These are phyloP conservation scores for Pandemis corylana DNA, from an alignment of 2,888 invertebrate genomes.

Conservation along the genomic window DNA sequence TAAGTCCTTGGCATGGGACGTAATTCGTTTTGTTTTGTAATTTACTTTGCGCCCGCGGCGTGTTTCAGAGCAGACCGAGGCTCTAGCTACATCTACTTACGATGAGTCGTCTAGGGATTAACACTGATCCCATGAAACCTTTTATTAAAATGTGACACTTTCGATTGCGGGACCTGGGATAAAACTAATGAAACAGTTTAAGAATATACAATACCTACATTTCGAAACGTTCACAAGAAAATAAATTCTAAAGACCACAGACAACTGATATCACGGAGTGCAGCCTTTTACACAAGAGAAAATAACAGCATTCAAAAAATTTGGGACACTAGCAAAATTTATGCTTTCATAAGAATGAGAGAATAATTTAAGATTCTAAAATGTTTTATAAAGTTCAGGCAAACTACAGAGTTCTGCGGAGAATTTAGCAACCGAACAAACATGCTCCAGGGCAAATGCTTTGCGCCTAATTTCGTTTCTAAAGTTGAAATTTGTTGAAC, in stretches of 20 bases:
- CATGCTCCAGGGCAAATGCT: conserved; percentile 15
- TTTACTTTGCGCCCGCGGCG: conserved; percentile 10
- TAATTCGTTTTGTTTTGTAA: conserved; percentile 39
- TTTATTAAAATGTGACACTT: background rate
- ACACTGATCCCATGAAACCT: background rate
- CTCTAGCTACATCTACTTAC: background rate
- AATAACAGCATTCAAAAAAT: background rate
- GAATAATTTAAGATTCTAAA: background rate
- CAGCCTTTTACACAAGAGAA: background rate
- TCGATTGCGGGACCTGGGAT: background rate
- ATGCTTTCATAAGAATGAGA: background rate
- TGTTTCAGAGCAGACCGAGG: background rate
- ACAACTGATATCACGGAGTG: no score
- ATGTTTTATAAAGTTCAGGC: conserved; percentile 9
- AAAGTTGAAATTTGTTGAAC: conserved; percentile 20
- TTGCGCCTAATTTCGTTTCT: conserved; percentile 13
- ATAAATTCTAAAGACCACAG: no score
- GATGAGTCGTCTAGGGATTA: conserved; percentile 7
- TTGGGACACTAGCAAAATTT: background rate
- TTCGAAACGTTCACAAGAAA: no score
- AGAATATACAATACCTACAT: no score
- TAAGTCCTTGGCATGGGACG: conserved; percentile 5
- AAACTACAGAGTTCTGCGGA: conserved; percentile 12
- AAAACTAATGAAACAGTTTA: no score
- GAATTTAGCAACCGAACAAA: conserved; percentile 11